phyloP scores from a whole-genome alignment of 92 coral and sea anemone genomes.

The Porites cylindrica region DNA sequence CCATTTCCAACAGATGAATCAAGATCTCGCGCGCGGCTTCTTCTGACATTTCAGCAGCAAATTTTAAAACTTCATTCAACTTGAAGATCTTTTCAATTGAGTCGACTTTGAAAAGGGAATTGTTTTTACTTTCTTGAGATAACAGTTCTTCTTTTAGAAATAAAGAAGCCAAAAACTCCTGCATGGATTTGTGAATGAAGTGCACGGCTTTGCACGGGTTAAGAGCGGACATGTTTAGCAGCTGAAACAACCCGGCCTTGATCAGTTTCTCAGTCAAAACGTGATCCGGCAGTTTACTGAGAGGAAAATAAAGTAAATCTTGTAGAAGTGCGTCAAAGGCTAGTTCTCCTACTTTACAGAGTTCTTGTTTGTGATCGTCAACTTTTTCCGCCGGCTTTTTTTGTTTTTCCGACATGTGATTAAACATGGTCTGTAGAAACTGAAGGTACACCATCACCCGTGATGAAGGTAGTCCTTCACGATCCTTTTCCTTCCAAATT shows the following conservation, averaged over 20 bases:
- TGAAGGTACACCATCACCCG: not conserved
- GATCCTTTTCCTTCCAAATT: not conserved
- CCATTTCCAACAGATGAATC: no score
- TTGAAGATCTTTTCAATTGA: constrained; percentile 5
- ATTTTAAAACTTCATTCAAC: not conserved
- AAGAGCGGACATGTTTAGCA: not conserved
- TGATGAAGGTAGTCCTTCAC: not conserved
- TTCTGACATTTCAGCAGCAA: not conserved
- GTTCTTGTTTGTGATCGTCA: not conserved
- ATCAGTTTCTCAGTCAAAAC: not conserved
- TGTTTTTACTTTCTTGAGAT: not conserved
- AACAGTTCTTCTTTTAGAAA: not conserved
- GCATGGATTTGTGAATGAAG: constrained; percentile 4
- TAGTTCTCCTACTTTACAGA: not conserved
- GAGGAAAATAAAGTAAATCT: not conserved
- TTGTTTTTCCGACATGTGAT: not conserved
- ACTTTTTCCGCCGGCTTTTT: not conserved
- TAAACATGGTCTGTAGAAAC: not conserved
- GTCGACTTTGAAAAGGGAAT: not conserved
- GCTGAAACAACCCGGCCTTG: not conserved
- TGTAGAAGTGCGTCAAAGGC: constrained; percentile 16
- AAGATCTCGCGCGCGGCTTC: no score
- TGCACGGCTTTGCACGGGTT: not conserved
- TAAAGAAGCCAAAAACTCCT: not conserved
- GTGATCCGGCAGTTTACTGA: not conserved